phyloP scores from a whole-genome alignment of 2,888 invertebrate species.

The Fissipunctia ypsillon region DNA sequence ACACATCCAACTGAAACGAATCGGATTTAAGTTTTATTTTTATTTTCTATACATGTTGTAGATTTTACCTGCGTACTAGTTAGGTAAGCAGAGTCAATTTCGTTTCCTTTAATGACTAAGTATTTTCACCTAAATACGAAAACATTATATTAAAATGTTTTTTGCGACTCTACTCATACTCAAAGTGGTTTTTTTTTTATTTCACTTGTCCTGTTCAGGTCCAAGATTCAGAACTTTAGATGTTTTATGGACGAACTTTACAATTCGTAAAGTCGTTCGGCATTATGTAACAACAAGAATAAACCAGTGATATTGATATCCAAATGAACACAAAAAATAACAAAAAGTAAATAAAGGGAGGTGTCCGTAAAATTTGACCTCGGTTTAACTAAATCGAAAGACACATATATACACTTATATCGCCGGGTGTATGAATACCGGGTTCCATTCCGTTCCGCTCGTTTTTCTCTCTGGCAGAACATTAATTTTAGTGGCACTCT shows the following conservation, averaged over 20 bases:
- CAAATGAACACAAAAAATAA: conserved; percentile 29
- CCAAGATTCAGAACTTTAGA: background rate
- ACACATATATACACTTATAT: conserved; percentile 62
- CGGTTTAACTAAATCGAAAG: conserved; percentile 75
- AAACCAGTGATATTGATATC: background rate
- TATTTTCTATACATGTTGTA: background rate
- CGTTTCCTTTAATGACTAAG: background rate
- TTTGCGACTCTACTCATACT: background rate
- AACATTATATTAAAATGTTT: background rate
- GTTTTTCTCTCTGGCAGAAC: conserved; percentile 89
- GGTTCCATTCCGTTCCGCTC: conserved; percentile 79
- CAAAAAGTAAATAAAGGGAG: conserved; percentile 35
- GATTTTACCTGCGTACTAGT: no score
- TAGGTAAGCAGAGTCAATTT: background rate
- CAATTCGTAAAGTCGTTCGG: background rate
- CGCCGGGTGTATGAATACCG: conserved; percentile 74
- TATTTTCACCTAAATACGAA: background rate
- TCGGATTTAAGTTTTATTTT: conserved; percentile 15
- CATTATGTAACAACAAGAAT: background rate
- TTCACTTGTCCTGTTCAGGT: background rate
- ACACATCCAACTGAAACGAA: background rate
- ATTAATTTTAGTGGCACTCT: conserved; percentile 89
- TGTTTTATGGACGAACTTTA: background rate
- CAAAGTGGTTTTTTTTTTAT: background rate
- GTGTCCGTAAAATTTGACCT: conserved; percentile 68